Evolutionary conservation across 2,888 invertebrate genomes (phyloP).

Genomic region (Rotaria macrura): DNA sequence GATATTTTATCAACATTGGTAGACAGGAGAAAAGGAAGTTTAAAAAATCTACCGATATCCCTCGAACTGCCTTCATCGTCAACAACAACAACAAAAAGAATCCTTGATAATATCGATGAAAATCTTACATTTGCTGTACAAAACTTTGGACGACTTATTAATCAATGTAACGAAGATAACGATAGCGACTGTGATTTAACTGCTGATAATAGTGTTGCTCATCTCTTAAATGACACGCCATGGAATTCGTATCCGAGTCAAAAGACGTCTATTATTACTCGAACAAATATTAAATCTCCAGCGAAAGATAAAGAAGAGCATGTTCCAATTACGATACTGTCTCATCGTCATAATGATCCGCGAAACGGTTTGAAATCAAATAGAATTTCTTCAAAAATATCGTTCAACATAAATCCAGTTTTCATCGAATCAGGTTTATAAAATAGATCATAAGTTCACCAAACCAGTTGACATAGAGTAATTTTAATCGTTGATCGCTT

Average conservation of each 20-base stretch:
- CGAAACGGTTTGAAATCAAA: neutral
- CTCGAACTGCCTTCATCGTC: neutral
- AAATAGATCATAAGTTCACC: neutral
- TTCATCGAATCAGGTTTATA: neutral
- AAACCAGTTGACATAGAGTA: too few relatives aligned
- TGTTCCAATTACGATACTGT: neutral
- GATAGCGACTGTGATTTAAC: neutral
- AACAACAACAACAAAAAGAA: too few relatives aligned
- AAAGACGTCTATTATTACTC: neutral
- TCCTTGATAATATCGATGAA: neutral
- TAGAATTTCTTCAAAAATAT: too few relatives aligned
- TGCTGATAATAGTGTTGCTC: neutral
- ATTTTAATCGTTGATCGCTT: too few relatives aligned
- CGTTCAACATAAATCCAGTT: neutral
- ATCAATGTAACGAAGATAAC: neutral
- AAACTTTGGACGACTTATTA: neutral
- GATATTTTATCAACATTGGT: neutral
- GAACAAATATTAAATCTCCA: neutral
- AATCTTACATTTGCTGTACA: neutral
- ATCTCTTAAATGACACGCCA: conserved; percentile 1
- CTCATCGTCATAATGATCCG: neutral
- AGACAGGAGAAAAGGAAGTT: neutral
- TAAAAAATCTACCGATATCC: neutral
- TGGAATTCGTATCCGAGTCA: neutral
- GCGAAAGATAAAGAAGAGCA: neutral